A percentile compares a stretch with the other conserved stretches of the same genome.
Conservation (phyloP, 2,888 invertebrate species). For the Leucophora obtusa region DNA sequence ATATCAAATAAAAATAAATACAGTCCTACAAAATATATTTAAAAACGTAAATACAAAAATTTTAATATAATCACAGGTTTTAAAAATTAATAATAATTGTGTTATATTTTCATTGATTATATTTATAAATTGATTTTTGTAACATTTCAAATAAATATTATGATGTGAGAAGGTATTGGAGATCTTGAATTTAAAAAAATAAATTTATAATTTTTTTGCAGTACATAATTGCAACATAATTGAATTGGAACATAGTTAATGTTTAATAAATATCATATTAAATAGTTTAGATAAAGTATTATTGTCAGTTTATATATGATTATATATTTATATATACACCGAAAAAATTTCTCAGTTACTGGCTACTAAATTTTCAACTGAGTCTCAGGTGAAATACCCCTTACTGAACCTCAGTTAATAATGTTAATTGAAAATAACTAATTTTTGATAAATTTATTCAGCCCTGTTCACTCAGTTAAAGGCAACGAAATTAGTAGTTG, state of each 20-base stretch:
- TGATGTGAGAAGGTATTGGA: not conserved
- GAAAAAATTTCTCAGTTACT: too few relatives aligned
- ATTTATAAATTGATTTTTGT: not conserved
- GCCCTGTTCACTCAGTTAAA: too few relatives aligned
- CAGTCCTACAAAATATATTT: conserved; percentile 3
- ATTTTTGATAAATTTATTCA: too few relatives aligned
- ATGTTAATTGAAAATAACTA: too few relatives aligned
- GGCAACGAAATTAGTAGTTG: too few relatives aligned
- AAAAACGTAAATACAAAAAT: conserved; percentile 30
- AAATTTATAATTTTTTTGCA: not conserved
- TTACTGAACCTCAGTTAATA: too few relatives aligned
- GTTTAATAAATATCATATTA: not conserved
- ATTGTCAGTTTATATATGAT: conserved; percentile 25
- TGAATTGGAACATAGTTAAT: not conserved
- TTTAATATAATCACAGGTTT: conserved; percentile 56
- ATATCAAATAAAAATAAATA: conserved; percentile 22
- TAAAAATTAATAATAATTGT: not conserved
- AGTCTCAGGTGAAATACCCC: too few relatives aligned
- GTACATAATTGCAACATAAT: not conserved
- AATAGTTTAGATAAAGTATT: conserved; percentile 15
- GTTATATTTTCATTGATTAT: not conserved
- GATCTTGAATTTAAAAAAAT: conserved; percentile 10
- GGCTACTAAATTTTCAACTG: too few relatives aligned
- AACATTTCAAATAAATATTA: not conserved
- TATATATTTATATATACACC: conserved; percentile 2